Conservation (phyloP, 2,113 vertebrate genomes). For the human (Homo sapiens) region DNA sequence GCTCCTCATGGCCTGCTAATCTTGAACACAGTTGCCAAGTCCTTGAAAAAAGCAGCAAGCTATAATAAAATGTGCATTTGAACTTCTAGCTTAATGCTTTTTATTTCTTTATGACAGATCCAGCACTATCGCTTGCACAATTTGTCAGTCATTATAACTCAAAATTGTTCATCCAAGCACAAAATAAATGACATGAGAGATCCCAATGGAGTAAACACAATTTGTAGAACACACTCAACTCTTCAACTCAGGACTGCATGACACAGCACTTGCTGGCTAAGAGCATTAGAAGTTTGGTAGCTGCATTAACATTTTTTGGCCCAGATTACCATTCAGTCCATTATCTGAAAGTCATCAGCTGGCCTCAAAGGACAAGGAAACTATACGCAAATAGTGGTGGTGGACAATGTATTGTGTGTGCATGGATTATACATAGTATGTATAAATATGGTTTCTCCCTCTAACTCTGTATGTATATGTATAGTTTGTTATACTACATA, state of each 20-base stretch:
- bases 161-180: background rate
- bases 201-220: background rate
- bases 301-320: background rate
- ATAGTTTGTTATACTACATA: background rate
- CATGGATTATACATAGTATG: background rate
- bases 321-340: background rate
- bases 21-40: background rate
- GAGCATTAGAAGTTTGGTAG: background rate
- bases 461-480: background rate
- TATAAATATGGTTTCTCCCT: background rate
- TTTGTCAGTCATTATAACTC: constrained; percentile 2
- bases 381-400: background rate
- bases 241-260: background rate
- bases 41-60: background rate
- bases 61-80: background rate
- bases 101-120: constrained; percentile 26
- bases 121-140: background rate
- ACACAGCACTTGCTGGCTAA: background rate
- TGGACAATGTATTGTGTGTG: background rate
- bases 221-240: background rate
- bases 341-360: background rate
- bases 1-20: background rate
- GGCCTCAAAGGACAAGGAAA: background rate
- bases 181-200: constrained; percentile 26
- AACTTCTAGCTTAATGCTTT: background rate